Base-by-base conservation (phyloP, 2,113 vertebrate genomes). In the Thryonomys swinderianus region DNA sequence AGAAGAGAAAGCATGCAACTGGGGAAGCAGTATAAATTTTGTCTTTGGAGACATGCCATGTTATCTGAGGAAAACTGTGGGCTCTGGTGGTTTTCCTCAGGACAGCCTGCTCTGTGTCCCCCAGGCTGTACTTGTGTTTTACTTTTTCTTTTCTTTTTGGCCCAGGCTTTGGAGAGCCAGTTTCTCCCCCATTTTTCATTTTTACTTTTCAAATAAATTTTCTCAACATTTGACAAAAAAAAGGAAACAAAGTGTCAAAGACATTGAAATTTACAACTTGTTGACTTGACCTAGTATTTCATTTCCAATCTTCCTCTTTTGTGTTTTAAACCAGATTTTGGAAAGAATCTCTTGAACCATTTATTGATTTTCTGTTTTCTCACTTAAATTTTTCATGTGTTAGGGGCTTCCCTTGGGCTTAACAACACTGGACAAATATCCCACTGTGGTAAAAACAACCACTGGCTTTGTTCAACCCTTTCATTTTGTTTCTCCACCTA, bases 301-400 rank as follows among this genome's bases (percentile, higher is more conserved):
- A 79, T 55, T 86, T 95, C 80, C 91, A 0, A 9, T 87, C 53
- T 90, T 84, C 12, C 30, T 92, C 27, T 55, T 94, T 64, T 85
- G 91, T n/a, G 37, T 92, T n/a, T 92, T 90, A 84, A 66, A 78
- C 30, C 53, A 78, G 27, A 79, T 74, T 18, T 45, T 69, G 9
- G 42, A 88, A 90, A 76, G 30, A 12, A 69, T 81, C 37, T 80
- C 82, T 66, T 45, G 32, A 91, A 90, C 48, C 37, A 59, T 88
- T 82, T 71, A 66, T 64, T 40, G 59, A 5, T 57, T 95, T 90
- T 96, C 71, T 5, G 53, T 48, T 94, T 81, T 87, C 48, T 93
- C 42, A 85, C 12, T 85, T 25, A 23, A 67, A 2, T 51, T 61
- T 93, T 78, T 62, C 30, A 11, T 67, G 34, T 37, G 16, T 59